A percentile compares a stretch with the other conserved stretches of the same genome.
Evolutionary conservation across 2,113 vertebrate genomes (phyloP).

Genomic region (Tetrao urogallus): DNA sequence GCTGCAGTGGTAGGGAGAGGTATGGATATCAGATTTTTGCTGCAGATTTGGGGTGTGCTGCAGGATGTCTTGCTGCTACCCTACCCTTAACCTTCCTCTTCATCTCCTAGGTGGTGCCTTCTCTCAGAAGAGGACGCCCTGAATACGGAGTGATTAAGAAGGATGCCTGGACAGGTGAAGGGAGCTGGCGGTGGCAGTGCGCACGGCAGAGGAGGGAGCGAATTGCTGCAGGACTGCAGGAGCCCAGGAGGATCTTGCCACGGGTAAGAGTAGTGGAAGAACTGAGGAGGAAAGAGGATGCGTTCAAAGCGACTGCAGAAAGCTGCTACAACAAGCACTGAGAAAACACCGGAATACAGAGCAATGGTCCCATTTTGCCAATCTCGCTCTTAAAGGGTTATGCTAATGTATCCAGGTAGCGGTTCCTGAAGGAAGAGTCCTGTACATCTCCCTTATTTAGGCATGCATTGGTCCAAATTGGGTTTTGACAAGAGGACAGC

Average conservation of each 20-base stretch:
- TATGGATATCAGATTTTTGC: fast-evolving
- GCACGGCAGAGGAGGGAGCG: fast-evolving
- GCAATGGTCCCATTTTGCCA: neutral
- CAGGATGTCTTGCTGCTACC: neutral
- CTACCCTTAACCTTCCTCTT: neutral
- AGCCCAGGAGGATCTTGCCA: neutral
- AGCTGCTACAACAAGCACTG: neutral
- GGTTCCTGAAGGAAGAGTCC: neutral
- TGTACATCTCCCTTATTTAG: neutral
- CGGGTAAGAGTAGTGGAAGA: neutral
- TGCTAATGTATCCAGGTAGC: neutral
- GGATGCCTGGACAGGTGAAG: neutral
- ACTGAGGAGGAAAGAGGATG: neutral
- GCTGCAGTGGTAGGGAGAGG: neutral
- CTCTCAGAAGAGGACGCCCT: neutral
- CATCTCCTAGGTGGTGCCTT: neutral
- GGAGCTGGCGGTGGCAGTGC: neutral
- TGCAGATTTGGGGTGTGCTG: neutral
- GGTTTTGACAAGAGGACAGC: slow-evolving; percentile 16
- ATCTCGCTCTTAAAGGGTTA: neutral
- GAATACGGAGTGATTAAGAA: fast-evolving
- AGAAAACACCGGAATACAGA: neutral
- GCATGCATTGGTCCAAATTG: neutral
- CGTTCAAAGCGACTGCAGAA: neutral
- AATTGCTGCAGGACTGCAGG: neutral